Evolutionary conservation across 2,797 vertebrate species (phyloP).

Genomic region (Pygocentrus nattereri): DNA sequence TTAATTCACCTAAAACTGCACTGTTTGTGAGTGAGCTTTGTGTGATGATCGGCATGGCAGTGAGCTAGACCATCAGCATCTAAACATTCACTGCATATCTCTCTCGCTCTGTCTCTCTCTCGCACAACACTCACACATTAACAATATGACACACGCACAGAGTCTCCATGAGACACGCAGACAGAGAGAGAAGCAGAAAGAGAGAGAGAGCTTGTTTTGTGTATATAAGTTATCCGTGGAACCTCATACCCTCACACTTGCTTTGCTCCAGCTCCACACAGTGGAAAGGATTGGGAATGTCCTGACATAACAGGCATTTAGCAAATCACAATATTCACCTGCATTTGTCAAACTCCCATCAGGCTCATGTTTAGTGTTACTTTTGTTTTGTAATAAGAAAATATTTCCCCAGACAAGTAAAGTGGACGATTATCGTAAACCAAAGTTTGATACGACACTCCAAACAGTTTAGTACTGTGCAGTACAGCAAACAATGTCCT

Average conservation of each 20-base stretch:
- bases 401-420: neutral
- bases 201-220: neutral
- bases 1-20: neutral
- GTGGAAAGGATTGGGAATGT: constrained; percentile 18
- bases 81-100: neutral
- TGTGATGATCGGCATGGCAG: neutral
- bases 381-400: too few relatives aligned
- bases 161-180: neutral
- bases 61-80: neutral
- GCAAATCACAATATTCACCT: too few relatives aligned
- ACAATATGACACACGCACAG: neutral
- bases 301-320: neutral
- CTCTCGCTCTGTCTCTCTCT: neutral
- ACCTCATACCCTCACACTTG: neutral
- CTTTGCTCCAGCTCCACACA: constrained; percentile 32
- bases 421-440: too few relatives aligned
- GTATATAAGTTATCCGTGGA: neutral
- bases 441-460: too few relatives aligned
- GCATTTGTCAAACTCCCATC: neutral
- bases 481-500: too few relatives aligned
- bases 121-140: neutral
- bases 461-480: too few relatives aligned
- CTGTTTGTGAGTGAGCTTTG: neutral
- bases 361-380: neutral
- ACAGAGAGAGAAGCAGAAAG: constrained; percentile 7